Base-by-base conservation (phyloP, 2,113 vertebrate genomes). In the Silurus glanis region DNA sequence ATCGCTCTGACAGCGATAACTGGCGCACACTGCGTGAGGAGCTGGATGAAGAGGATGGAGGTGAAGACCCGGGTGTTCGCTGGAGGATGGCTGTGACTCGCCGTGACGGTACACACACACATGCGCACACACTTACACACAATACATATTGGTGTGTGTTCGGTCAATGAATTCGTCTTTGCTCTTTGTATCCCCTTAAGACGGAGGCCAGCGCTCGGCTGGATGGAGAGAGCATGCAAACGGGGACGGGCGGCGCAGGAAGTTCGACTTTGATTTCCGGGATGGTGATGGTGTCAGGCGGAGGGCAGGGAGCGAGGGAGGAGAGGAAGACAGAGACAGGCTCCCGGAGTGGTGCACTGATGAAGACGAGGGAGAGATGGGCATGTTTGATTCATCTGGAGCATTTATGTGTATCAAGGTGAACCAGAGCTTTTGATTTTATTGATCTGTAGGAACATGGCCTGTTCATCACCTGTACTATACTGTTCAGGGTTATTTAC, bases 331-430 rank as follows among this genome's bases (percentile, higher is more conserved):
- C 25, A 92, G 95, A 81, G 95, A 96, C 6, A 95, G 95, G 5
- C 94, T 96, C 75, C 95, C 95, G 0, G 95, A 96, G 80, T 96
- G 95, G 95, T 96, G 95, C 88, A 91, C 94, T 53, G 95, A 96
- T 0, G 95, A 96, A 6, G 95, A 95, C 84, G 95, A 96, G 5
- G 95, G 95, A 45, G 95, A 96, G 83, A 95, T 96, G 95, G 95
- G 95, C 72, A 96, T 95, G 28, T 96, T 96, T 0, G 95, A 96
- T 83, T 95, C 95, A 10, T 95, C 95, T 0, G 95, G 95, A 78
- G 95, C 95, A 67, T 96, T 96, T 91, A 89, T 96, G 88, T 93
- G 95, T 66, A 91, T 96, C 61, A 96, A 96, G 95, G 95, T 96
- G 81, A 80, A 14, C 56, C 37, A 4, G 19, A 17, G 37, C 21